Conservation (phyloP, 1,140 invertebrate genomes). For the Hyles vespertilio region DNA sequence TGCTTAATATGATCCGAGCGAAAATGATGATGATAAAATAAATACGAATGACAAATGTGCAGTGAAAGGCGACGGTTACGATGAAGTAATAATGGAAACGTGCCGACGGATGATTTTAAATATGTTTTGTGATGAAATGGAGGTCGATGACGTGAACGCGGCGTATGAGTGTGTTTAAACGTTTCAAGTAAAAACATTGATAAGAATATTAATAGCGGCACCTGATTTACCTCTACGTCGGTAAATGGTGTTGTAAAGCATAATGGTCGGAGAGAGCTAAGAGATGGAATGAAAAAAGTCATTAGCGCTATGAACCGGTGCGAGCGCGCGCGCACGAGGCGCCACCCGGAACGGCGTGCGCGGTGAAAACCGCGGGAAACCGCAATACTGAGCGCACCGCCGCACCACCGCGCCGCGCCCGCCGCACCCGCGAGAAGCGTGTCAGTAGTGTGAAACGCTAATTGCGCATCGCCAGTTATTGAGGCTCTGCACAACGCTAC, state of each 20-base stretch:
- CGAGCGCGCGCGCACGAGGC: slow-evolving; percentile 40
- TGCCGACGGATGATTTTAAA: too few species aligned
- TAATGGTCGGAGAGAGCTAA: slow-evolving; percentile 36
- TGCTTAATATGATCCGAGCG: slow-evolving; percentile 8
- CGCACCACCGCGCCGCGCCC: slow-evolving; percentile 30
- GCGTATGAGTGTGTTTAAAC: slow-evolving; percentile 11
- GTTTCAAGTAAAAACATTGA: slow-evolving; percentile 10
- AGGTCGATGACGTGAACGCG: slow-evolving; percentile 8
- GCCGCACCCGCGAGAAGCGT: slow-evolving; percentile 59
- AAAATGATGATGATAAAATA: slow-evolving; percentile 15
- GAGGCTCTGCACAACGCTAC: slow-evolving; percentile 27
- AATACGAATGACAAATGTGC: slow-evolving; percentile 7
- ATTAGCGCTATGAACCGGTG: slow-evolving; percentile 57
- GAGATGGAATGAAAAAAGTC: slow-evolving; percentile 38
- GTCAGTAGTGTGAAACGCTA: slow-evolving; percentile 73
- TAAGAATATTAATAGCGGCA: not conserved
- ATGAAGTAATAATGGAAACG: too few species aligned
- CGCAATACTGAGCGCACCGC: slow-evolving; percentile 52
- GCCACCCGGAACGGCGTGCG: slow-evolving; percentile 66
- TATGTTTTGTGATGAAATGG: too few species aligned
- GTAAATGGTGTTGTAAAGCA: slow-evolving; percentile 5
- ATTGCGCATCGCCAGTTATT: slow-evolving; percentile 52
- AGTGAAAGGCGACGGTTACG: not conserved
- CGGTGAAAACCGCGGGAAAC: slow-evolving; percentile 69
- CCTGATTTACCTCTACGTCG: not conserved